Evolutionary conservation across 2,113 vertebrate species (phyloP).

Genomic region (Caretta caretta): DNA sequence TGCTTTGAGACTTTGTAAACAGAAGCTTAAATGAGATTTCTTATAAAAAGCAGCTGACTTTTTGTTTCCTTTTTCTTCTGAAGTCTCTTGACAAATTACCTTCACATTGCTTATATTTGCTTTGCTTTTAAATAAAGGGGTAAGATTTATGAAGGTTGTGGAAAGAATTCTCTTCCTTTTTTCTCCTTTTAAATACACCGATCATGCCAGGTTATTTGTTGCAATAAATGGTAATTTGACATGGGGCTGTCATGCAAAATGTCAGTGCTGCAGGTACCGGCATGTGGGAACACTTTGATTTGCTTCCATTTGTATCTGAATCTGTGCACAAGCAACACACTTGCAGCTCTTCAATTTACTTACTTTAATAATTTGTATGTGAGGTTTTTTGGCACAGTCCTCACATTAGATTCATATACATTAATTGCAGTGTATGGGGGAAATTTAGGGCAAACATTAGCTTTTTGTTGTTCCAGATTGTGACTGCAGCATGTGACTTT

Average conservation of each 20-base stretch:
- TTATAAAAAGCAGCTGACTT: fast-evolving
- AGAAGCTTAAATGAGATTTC: neutral
- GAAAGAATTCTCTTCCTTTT: neutral
- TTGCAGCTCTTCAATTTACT: neutral
- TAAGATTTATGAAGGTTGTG: neutral
- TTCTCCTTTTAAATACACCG: neutral
- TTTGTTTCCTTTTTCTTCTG: neutral
- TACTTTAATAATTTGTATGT: neutral
- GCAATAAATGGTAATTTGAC: neutral
- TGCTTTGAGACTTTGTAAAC: neutral
- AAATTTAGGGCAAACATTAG: neutral
- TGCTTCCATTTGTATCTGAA: neutral
- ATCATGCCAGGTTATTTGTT: neutral
- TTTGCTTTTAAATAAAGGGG: neutral
- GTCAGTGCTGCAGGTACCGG: neutral
- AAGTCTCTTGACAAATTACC: neutral
- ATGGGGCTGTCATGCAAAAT: neutral
- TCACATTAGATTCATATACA: neutral
- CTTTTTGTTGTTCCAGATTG: neutral
- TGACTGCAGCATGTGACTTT: neutral
- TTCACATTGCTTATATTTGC: neutral
- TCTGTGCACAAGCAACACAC: fast-evolving
- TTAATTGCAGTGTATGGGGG: neutral
- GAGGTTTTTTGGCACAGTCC: neutral
- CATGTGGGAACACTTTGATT: neutral